A percentile compares a stretch with the other conserved stretches of the same genome.
Evolutionary conservation across 2,797 vertebrate species (phyloP).

Genomic region (Dicrostonyx torquatus): DNA sequence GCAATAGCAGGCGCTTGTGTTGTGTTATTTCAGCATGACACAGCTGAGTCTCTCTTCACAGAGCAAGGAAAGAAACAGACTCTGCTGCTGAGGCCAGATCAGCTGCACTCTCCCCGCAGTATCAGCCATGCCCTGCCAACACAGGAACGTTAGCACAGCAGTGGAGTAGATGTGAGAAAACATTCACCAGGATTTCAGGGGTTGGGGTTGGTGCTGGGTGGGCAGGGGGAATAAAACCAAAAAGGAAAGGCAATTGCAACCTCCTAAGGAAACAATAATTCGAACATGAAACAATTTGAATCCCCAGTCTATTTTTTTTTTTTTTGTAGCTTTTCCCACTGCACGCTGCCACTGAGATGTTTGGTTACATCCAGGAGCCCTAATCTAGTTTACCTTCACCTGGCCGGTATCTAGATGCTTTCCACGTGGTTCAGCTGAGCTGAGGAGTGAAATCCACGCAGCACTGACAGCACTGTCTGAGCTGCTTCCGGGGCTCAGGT

Average conservation of each 20-base stretch:
- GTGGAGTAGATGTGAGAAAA: rapidly evolving
- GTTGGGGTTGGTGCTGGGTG: neutral
- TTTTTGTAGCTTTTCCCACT: neutral
- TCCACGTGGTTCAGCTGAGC: conserved; percentile 59
- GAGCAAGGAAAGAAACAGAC: conserved; percentile 25
- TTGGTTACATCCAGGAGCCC: neutral
- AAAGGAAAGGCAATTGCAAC: rapidly evolving
- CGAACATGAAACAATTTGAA: neutral
- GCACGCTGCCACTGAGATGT: conserved; percentile 23
- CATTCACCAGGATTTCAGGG: neutral
- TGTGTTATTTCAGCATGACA: conserved; percentile 73
- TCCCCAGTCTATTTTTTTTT: neutral
- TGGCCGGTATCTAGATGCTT: neutral
- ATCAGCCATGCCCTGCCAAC: neutral
- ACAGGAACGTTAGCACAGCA: neutral
- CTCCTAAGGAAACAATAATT: neutral
- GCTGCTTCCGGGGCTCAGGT: neutral
- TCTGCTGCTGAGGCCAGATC: neutral
- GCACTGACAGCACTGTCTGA: neutral
- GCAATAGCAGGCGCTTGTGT: conserved; percentile 65
- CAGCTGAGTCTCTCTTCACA: conserved; percentile 75
- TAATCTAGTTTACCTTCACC: neutral
- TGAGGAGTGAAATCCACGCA: conserved; percentile 60
- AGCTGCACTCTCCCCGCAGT: neutral
- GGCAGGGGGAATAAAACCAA: neutral